Conservation (phyloP, 2,888 invertebrate genomes). For the Drosophila helvetica region DNA sequence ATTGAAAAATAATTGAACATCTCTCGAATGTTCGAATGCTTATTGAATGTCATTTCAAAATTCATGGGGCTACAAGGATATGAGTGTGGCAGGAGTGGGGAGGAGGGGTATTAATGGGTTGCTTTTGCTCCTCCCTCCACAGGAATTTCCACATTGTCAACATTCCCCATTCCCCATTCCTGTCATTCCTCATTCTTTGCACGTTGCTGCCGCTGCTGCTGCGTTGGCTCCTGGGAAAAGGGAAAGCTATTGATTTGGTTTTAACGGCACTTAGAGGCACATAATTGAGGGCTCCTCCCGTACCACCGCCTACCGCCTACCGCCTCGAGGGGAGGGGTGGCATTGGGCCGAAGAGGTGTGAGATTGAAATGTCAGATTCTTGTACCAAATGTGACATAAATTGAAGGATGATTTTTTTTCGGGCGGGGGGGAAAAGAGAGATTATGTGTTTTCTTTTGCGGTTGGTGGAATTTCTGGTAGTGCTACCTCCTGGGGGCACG, state of each 20-base stretch:
- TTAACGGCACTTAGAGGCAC: constrained; percentile 63
- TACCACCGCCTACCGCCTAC: constrained; percentile 10
- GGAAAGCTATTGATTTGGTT: constrained; percentile 64
- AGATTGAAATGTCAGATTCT: constrained; percentile 13
- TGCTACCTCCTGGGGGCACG: constrained; percentile 23
- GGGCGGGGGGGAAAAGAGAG: neutral
- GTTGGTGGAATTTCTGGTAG: constrained; percentile 7
- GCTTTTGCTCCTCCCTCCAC: constrained; percentile 4
- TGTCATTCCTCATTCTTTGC: constrained; percentile 38
- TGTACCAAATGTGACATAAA: constrained; percentile 44
- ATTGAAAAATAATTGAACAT: constrained; percentile 79
- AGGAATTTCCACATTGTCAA: constrained; percentile 38
- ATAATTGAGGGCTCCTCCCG: constrained; percentile 55
- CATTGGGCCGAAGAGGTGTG: neutral
- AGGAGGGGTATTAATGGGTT: constrained; percentile 6
- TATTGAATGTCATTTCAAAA: constrained; percentile 69
- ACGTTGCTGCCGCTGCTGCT: constrained; percentile 12
- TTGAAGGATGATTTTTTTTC: constrained; percentile 42
- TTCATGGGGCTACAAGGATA: constrained; percentile 21
- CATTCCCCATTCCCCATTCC: constrained; percentile 6
- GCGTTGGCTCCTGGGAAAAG: constrained; percentile 23
- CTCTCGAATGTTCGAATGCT: constrained; percentile 56
- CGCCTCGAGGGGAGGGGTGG: neutral
- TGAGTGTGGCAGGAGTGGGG: neutral
- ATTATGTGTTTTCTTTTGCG: constrained; percentile 29